Percentiles rank a stretch among this genome's conserved stretches.
Conservation (phyloP, 2,113 vertebrate genomes). For the Eclectus roratus region DNA sequence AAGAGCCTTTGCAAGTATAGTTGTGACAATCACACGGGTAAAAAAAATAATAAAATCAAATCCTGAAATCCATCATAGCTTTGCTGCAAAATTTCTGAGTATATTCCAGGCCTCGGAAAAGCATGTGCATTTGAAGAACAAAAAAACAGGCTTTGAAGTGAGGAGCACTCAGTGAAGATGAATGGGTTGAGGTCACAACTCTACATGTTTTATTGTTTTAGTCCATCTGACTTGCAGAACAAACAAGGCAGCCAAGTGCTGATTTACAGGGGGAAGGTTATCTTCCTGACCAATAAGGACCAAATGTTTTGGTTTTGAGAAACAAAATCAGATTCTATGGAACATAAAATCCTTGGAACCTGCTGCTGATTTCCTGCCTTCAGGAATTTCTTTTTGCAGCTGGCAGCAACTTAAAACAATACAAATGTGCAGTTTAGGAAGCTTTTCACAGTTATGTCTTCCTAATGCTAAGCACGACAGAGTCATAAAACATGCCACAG, state of each 20-base stretch:
- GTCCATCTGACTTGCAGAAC: slow-evolving; percentile 52
- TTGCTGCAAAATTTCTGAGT: neutral
- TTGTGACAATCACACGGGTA: neutral
- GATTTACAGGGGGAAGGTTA: slow-evolving; percentile 53
- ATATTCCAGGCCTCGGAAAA: neutral
- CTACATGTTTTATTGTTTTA: slow-evolving; percentile 61
- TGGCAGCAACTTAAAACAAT: neutral
- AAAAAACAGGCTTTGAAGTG: slow-evolving; percentile 42
- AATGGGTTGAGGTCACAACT: slow-evolving; percentile 50
- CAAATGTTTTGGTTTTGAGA: slow-evolving; percentile 40
- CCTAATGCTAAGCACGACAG: neutral
- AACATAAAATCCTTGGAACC: slow-evolving; percentile 57
- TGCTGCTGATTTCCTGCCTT: slow-evolving; percentile 43
- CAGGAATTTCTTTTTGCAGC: slow-evolving; percentile 10
- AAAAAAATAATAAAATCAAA: neutral
- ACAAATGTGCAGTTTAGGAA: neutral
- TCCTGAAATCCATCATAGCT: neutral
- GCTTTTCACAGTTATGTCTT: neutral
- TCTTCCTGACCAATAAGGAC: slow-evolving; percentile 37
- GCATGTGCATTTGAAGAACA: neutral
- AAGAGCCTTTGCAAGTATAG: neutral
- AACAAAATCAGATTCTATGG: slow-evolving; percentile 27
- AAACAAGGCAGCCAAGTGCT: slow-evolving; percentile 50
- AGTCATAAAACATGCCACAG: neutral
- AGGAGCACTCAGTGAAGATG: slow-evolving; percentile 41